Percentiles rank a stretch among this genome's conserved stretches.
Conservation (phyloP, 2,888 invertebrate species). For the Bursaphelenchus okinawaensis region DNA sequence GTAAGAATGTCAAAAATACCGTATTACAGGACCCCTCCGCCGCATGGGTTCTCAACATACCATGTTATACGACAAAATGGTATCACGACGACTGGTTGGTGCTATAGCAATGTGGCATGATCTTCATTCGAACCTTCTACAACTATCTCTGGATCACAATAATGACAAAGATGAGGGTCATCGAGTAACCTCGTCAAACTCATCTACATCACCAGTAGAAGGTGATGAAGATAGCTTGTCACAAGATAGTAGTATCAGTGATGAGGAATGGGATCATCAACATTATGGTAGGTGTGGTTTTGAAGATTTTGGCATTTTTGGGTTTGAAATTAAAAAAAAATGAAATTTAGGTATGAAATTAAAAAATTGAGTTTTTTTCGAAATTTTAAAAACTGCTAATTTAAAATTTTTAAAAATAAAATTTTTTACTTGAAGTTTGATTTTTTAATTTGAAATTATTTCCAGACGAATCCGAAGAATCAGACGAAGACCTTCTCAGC, state of each 20-base stretch:
- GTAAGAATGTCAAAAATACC: not conserved
- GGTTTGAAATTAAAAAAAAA: too few relatives aligned
- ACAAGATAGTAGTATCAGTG: not conserved
- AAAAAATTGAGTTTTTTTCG: not conserved
- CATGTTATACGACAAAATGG: conserved; percentile 29
- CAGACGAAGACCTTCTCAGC: conserved; percentile 11
- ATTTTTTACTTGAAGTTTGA: not conserved
- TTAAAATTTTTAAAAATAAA: conserved; percentile 1
- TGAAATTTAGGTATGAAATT: not conserved
- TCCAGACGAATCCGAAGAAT: not conserved
- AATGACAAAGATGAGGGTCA: conserved; percentile 9
- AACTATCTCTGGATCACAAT: conserved; percentile 26
- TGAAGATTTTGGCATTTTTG: not conserved
- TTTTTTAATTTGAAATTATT: conserved; percentile 2
- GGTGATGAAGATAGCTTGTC: not conserved
- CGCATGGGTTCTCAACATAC: conserved; percentile 27
- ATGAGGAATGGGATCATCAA: not conserved
- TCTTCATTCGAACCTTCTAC: conserved; percentile 50
- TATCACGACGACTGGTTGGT: conserved; percentile 42
- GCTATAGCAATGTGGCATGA: conserved; percentile 57
- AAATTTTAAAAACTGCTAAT: not conserved
- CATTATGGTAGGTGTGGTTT: not conserved
- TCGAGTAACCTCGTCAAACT: conserved; percentile 3
- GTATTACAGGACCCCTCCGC: conserved; percentile 16
- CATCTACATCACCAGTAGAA: conserved; percentile 13